These are phyloP conservation scores for Callaeas wilsoni DNA, from an alignment of 2,113 vertebrate genomes.

Conservation along the genomic window DNA sequence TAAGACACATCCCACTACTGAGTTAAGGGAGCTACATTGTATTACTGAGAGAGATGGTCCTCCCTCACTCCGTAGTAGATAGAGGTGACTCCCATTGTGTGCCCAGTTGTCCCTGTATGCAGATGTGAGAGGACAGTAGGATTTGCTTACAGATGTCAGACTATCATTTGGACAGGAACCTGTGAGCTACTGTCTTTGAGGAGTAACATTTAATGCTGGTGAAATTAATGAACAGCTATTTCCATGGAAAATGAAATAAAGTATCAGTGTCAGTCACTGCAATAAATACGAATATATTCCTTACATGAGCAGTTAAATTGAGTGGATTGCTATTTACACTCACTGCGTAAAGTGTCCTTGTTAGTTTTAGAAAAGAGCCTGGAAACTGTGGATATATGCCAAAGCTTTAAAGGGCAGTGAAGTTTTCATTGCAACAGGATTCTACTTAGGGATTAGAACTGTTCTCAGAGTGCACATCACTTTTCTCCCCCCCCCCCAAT, in stretches of 20 bases:
- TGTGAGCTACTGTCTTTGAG: not conserved
- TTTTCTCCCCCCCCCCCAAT: rapidly evolving
- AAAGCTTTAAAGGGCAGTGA: constrained; percentile 37
- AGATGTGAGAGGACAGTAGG: not conserved
- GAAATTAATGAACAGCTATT: not conserved
- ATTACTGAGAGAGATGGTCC: not conserved
- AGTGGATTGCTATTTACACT: not conserved
- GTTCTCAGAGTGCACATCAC: not conserved
- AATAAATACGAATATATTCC: not conserved
- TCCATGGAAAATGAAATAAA: constrained; percentile 20
- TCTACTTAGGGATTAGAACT: not conserved
- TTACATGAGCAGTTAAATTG: not conserved
- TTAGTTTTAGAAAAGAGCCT: constrained; percentile 15
- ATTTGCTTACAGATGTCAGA: not conserved
- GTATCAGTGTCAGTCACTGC: not conserved
- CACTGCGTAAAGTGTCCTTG: not conserved
- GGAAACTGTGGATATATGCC: constrained; percentile 7
- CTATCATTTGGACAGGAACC: not conserved
- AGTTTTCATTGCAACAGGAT: constrained; percentile 13
- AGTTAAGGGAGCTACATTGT: not conserved
- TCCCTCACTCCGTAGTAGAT: not conserved
- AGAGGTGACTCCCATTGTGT: not conserved
- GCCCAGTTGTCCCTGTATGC: not conserved
- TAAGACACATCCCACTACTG: not conserved
- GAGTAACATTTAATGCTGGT: not conserved